A percentile compares a stretch with the other conserved stretches of the same genome.
phyloP scores from a whole-genome alignment of 2,888 invertebrate species.

The Megaustenia siamemsis region DNA sequence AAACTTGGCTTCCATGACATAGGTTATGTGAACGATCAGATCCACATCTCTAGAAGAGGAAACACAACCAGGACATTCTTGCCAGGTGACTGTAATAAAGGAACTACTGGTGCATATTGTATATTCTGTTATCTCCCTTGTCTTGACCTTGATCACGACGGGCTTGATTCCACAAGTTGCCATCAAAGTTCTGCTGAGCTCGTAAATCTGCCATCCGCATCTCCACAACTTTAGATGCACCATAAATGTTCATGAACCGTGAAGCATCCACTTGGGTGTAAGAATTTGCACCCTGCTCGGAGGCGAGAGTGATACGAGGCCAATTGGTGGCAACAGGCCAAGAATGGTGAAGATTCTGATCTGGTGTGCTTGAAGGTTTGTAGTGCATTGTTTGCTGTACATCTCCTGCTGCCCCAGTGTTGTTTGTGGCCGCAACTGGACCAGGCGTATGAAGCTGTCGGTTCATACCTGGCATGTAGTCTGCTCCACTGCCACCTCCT shows the following conservation, averaged over 20 bases:
- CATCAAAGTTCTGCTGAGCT: slow-evolving; percentile 41
- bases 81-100: background rate
- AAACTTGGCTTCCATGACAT: no score
- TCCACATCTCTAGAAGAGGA: no score
- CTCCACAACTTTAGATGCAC: slow-evolving; percentile 59
- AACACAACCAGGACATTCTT: no score
- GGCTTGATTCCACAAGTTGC: slow-evolving; percentile 46
- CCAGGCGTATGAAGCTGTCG: slow-evolving; percentile 52
- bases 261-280: slow-evolving; percentile 57
- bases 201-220: slow-evolving; percentile 58
- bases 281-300: slow-evolving; percentile 23
- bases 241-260: slow-evolving; percentile 58
- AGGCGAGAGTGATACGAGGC: slow-evolving; percentile 49
- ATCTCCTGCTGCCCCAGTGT: slow-evolving; percentile 44
- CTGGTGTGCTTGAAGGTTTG: slow-evolving; percentile 56
- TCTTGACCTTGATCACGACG: slow-evolving; percentile 50
- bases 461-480: slow-evolving; percentile 50
- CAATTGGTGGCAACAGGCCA: slow-evolving; percentile 56
- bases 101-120: slow-evolving; percentile 51
- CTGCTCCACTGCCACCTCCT: slow-evolving; percentile 35
- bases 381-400: slow-evolving; percentile 58
- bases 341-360: slow-evolving; percentile 53
- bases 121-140: slow-evolving; percentile 52
- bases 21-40: no score
- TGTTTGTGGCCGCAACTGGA: slow-evolving; percentile 29